Evolutionary conservation across 2,797 vertebrate species (phyloP).

Genomic region (Alouatta caraya): DNA sequence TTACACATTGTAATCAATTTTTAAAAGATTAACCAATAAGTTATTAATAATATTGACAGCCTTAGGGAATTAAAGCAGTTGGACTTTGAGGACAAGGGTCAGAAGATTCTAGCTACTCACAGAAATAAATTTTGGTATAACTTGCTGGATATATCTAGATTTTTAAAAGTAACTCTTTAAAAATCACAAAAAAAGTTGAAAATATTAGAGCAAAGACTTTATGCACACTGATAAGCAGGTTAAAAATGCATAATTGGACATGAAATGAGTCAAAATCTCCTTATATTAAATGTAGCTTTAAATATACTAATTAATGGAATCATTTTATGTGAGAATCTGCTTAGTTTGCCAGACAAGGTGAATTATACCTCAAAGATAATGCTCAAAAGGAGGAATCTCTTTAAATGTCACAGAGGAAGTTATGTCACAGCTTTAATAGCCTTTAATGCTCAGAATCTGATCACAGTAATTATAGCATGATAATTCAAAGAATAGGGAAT

Average conservation of each 20-base stretch:
- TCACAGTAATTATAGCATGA: conserved; percentile 55
- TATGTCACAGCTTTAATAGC: background rate
- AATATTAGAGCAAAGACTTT: background rate
- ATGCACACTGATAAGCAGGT: background rate
- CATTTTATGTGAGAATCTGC: background rate
- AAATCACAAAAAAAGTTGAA: background rate
- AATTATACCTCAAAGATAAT: conserved; percentile 36
- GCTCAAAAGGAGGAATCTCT: background rate
- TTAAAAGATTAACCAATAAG: background rate
- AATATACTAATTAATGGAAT: background rate
- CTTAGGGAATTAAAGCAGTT: background rate
- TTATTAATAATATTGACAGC: background rate
- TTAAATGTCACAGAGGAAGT: conserved; percentile 62
- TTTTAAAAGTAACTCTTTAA: background rate
- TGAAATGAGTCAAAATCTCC: background rate
- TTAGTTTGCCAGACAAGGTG: conserved; percentile 1
- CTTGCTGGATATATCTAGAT: background rate
- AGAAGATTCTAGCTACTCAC: background rate
- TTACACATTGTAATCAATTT: background rate
- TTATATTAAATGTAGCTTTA: background rate
- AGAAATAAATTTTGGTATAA: background rate
- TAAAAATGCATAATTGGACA: background rate
- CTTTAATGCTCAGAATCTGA: conserved; percentile 46
- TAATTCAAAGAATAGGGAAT: conserved; percentile 44
- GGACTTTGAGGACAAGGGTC: background rate